Conservation (phyloP, 2,113 vertebrate genomes). For the Pagrus major region DNA sequence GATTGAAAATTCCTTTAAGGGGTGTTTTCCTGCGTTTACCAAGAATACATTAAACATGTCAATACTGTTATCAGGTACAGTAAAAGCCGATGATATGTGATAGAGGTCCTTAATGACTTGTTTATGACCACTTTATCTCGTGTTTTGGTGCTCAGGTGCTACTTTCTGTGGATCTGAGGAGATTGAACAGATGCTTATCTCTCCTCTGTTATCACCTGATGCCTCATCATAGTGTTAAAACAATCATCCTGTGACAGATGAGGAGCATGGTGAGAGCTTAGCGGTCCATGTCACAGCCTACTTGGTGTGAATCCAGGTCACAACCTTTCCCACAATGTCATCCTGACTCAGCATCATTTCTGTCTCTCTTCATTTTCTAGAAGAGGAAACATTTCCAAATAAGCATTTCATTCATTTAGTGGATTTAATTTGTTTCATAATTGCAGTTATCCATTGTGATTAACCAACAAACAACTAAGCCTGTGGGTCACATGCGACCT, state of each 20-base stretch:
- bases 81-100: too few relatives aligned
- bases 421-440: not conserved
- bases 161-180: not conserved
- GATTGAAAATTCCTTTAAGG: too few relatives aligned
- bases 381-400: not conserved
- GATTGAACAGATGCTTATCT: not conserved
- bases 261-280: not conserved
- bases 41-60: too few relatives aligned
- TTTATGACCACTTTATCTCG: too few relatives aligned
- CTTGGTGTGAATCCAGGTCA: conserved; percentile 19
- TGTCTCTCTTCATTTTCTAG: not conserved
- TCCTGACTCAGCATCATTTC: not conserved
- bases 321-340: not conserved
- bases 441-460: not conserved
- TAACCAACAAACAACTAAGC: not conserved
- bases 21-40: too few relatives aligned
- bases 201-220: not conserved
- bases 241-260: not conserved
- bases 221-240: not conserved
- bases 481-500: not conserved
- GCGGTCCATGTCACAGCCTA: not conserved
- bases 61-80: too few relatives aligned
- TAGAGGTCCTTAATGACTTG: too few relatives aligned
- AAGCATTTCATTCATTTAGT: not conserved
- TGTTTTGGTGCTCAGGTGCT: not conserved